Conservation (phyloP, 1,140 invertebrate genomes). For the Melanaphis sacchari region DNA sequence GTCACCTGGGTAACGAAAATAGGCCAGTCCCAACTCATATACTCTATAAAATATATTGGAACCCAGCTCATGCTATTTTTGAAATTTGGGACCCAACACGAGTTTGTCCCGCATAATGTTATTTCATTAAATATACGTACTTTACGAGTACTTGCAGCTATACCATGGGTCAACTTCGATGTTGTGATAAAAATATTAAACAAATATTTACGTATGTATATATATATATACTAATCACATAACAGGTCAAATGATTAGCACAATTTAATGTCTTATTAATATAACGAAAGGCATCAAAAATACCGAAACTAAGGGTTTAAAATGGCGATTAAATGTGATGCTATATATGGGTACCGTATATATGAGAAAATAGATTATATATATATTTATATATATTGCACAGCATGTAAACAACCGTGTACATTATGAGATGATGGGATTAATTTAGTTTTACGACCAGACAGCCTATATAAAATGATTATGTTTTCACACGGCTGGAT, state of each 20-base stretch:
- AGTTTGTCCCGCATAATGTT: background rate
- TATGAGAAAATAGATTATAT: background rate
- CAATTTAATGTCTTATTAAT: slow-evolving; percentile 24
- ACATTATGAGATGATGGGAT: background rate
- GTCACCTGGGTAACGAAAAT: no score
- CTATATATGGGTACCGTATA: no score
- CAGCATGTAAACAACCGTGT: background rate
- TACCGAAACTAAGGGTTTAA: background rate
- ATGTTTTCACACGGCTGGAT: background rate
- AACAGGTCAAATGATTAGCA: background rate
- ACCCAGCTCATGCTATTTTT: no score
- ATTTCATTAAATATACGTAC: background rate
- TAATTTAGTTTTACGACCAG: slow-evolving; percentile 34
- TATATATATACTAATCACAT: background rate
- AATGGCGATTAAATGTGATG: background rate
- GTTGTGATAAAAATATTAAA: background rate
- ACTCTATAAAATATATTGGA: no score
- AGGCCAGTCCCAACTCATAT: no score
- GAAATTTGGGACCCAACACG: no score
- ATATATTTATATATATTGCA: background rate
- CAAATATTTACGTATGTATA: background rate
- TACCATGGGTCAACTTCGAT: no score
- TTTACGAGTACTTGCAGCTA: background rate
- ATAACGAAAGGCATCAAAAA: background rate
- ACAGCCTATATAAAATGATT: background rate